Evolutionary conservation across 2,113 vertebrate genomes (phyloP).

Genomic region (Microtus ochrogaster): DNA sequence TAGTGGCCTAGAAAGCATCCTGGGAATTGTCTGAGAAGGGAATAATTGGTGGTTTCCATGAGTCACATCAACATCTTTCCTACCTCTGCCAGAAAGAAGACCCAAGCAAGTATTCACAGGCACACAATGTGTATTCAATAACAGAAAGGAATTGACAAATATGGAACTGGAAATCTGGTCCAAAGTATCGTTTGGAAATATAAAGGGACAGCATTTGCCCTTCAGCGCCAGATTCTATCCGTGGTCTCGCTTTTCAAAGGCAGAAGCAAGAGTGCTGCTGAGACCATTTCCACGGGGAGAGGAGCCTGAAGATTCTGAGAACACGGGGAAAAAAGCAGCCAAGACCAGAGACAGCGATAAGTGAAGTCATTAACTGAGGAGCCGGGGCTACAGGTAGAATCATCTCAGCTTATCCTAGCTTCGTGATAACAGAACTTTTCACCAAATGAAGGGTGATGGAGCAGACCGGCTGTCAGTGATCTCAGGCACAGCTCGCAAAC

Average conservation of each 20-base stretch:
- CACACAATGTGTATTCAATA: background rate
- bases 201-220: background rate
- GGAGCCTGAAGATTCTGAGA: slow-evolving; percentile 13
- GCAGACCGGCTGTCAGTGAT: slow-evolving; percentile 45
- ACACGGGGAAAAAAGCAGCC: background rate
- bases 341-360: slow-evolving; percentile 61
- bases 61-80: background rate
- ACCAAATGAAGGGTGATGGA: slow-evolving; percentile 53
- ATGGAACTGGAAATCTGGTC: background rate
- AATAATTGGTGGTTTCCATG: too few relatives aligned
- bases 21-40: background rate
- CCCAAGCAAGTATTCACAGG: background rate
- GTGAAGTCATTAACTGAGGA: slow-evolving; percentile 71
- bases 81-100: background rate
- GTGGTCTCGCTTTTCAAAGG: slow-evolving; percentile 30
- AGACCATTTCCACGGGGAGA: slow-evolving; percentile 47
- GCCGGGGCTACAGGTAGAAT: background rate
- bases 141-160: background rate
- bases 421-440: slow-evolving; percentile 72
- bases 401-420: slow-evolving; percentile 38
- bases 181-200: background rate
- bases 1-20: background rate
- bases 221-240: background rate
- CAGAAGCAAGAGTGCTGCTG: background rate
- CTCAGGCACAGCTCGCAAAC: background rate